Evolutionary conservation across 1,140 invertebrate genomes (phyloP).

Genomic region (Himalopsyche phryganea): DNA sequence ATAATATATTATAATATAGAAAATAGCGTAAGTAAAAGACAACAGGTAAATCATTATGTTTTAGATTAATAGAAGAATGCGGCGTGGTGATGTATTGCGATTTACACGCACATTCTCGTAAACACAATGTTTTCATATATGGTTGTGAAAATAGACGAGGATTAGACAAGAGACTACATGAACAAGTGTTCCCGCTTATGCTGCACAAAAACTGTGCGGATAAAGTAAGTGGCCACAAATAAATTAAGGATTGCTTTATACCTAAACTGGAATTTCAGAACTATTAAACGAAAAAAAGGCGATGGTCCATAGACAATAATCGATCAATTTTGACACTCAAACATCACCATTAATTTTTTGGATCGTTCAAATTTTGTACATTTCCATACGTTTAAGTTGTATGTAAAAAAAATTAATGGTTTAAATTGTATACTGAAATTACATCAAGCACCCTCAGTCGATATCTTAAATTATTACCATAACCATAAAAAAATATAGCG

Average conservation of each 20-base stretch:
- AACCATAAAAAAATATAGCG: too few relatives aligned
- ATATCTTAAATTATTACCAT: too few relatives aligned
- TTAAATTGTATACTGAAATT: too few relatives aligned
- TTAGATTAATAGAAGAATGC: conserved; percentile 83
- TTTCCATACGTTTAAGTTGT: too few relatives aligned
- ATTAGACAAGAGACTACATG: conserved; percentile 72
- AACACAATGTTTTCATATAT: conserved; percentile 94
- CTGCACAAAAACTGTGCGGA: conserved; percentile 88
- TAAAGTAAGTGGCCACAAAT: conserved; percentile 59
- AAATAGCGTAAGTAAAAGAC: not conserved
- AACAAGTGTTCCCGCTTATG: conserved; percentile 91
- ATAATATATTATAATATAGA: too few relatives aligned
- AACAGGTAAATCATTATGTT: conserved; percentile 22
- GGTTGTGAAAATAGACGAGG: conserved; percentile 87
- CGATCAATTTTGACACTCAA: not conserved
- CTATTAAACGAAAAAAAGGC: too few relatives aligned
- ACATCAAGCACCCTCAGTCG: too few relatives aligned
- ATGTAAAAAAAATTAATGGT: too few relatives aligned
- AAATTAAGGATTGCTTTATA: not conserved
- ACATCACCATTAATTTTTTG: not conserved
- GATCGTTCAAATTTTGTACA: too few relatives aligned
- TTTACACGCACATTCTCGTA: conserved; percentile 91
- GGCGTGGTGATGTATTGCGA: conserved; percentile 93
- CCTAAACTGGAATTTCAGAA: too few relatives aligned
- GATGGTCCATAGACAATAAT: too few relatives aligned